Base-by-base conservation (phyloP, 2,113 vertebrate species). In the Muscicapa adusta region DNA sequence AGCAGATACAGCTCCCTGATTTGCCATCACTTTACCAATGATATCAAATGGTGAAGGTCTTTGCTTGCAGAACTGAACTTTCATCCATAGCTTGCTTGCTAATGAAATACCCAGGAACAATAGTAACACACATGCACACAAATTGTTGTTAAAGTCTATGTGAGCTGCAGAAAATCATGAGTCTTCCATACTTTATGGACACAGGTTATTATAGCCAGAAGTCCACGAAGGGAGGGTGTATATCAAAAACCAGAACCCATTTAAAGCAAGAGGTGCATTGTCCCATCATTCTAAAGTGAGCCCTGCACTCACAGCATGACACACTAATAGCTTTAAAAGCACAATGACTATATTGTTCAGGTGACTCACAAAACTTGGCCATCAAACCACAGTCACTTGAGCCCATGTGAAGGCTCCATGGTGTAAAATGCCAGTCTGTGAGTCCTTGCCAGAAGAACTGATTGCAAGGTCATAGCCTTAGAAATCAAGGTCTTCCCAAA, bases 401-500 rank as follows among this genome's bases (percentile, higher is more conserved):
- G 77, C 33, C 36, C 36, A 50, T 48, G 36, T 65, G 61, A 84
- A 71, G 87, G 61, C 43, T 86, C 56, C n/a, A 12, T n/a, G 42
- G 38, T 42, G 77, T 34, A 72, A 93, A 88, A 89, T 56, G 33
- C 23, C 45, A 72, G n/a, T 31, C 65, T 62, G 4, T 38, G n/a
- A 48, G 53, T 68, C 14, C 16, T 71, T 92, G 17, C 22, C 60
- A 72, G 56, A 84, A 25, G 40, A 94, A 74, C 48, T 57, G 91
- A 82, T 84, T 89, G 57, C 66, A 91, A 87, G 85, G 90, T 92
- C 83, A 84, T 48, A 80, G n/a, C 45, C 83, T 87, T 83, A 74
- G 70, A 96, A 92, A 95, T 81, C 79, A 85, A 93, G 90, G 85
- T 95, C 80, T 88, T 87, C 71, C n/a, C 72, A 94, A 92, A 91